Percentiles rank a stretch among this genome's conserved stretches.
Evolutionary conservation across 2,113 vertebrate genomes (phyloP).

Genomic region (Crotalus viridis): DNA sequence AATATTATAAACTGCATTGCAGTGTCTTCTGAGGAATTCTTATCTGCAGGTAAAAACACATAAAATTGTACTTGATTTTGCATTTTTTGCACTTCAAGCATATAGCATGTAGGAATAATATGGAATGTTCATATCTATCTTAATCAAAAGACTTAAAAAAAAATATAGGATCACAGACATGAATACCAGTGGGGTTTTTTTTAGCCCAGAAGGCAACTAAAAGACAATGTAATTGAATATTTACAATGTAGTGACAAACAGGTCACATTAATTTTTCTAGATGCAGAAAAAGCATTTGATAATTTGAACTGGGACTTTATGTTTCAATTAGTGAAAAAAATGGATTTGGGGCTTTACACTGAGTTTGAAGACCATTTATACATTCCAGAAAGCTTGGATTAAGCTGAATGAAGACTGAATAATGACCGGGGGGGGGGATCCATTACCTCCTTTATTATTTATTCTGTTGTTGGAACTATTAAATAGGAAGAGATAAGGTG

Average conservation of each 20-base stretch:
- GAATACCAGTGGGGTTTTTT: neutral
- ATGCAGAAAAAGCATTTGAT: neutral
- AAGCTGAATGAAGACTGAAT: neutral
- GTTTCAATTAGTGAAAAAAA: neutral
- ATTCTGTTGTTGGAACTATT: neutral
- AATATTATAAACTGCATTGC: neutral
- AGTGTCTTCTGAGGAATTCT: neutral
- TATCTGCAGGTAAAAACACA: neutral
- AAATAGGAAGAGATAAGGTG: neutral
- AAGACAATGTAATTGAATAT: neutral
- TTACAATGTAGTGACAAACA: neutral
- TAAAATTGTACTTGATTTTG: neutral
- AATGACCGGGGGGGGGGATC: neutral
- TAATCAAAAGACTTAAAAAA: neutral
- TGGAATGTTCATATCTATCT: neutral
- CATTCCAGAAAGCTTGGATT: neutral
- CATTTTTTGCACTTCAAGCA: neutral
- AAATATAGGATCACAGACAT: neutral
- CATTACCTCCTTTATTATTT: neutral
- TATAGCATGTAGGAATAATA: neutral
- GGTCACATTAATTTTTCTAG: neutral
- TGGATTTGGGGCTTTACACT: neutral
- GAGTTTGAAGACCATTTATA: neutral
- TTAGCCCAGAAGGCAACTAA: neutral
- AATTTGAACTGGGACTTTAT: neutral